These are phyloP conservation scores for Micrastur ruficollis DNA, from an alignment of 2,797 vertebrate genomes.

Conservation along the genomic window DNA sequence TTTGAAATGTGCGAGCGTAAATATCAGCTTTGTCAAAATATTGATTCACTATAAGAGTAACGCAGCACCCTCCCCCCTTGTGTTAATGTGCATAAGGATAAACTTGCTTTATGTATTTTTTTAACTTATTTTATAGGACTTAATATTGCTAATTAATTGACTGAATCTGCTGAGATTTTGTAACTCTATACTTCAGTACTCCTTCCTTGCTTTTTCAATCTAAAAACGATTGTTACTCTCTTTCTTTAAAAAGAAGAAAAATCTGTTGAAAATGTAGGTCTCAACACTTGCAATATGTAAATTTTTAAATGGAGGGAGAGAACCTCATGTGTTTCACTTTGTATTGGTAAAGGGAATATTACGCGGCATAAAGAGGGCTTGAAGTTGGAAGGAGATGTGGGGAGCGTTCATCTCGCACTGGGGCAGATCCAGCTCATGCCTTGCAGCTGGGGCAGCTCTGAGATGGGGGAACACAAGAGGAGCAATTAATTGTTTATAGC, in stretches of 20 bases:
- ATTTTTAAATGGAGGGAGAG: background rate
- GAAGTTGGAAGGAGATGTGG: background rate
- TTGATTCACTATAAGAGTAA: slow-evolving; percentile 65
- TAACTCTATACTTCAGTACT: background rate
- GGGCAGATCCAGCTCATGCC: background rate
- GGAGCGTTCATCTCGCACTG: rapidly evolving
- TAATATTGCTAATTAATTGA: background rate
- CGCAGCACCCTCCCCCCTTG: background rate
- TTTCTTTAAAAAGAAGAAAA: background rate
- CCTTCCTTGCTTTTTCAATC: background rate
- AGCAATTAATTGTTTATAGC: background rate
- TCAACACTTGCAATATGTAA: background rate
- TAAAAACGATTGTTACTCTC: background rate
- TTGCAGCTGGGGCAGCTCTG: background rate
- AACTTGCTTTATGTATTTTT: background rate
- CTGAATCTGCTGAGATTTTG: background rate
- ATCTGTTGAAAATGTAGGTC: background rate
- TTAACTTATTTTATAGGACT: background rate
- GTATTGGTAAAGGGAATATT: background rate
- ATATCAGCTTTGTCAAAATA: slow-evolving; percentile 74
- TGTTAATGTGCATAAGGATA: background rate
- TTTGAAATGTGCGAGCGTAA: slow-evolving; percentile 59
- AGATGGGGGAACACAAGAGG: background rate
- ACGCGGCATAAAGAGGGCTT: background rate
- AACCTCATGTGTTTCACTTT: background rate